Evolutionary conservation across 2,113 vertebrate genomes (phyloP).

Genomic region (Boulengeromyrus knoepffleri): DNA sequence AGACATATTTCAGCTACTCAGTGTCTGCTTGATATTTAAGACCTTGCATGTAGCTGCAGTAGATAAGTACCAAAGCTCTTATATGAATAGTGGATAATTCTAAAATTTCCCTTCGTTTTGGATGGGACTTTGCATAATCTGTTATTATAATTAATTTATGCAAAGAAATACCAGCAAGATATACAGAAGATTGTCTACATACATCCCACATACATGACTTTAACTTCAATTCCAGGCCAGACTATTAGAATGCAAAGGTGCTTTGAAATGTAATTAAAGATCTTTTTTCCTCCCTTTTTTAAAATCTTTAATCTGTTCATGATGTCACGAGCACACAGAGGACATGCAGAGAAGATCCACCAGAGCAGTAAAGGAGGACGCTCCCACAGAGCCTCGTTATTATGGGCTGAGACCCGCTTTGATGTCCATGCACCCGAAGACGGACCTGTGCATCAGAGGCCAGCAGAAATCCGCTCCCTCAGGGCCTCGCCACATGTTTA

Average conservation of each 20-base stretch:
- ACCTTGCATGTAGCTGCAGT: not conserved
- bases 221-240: constrained; percentile 6
- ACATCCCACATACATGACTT: not conserved
- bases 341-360: not conserved
- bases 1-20: not conserved
- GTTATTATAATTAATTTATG: not conserved
- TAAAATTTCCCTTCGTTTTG: not conserved
- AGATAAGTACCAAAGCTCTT: not conserved
- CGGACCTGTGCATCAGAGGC: not conserved
- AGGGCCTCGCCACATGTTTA: not conserved
- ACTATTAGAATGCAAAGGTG: constrained; percentile 19
- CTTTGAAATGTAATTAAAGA: constrained; percentile 4
- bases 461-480: not conserved
- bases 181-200: not conserved
- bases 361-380: not conserved
- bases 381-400: not conserved
- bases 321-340: not conserved
- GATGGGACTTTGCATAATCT: not conserved
- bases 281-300: not conserved
- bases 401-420: not conserved
- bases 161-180: not conserved
- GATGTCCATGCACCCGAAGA: constrained; percentile 10
- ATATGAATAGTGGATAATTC: not conserved
- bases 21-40: not conserved
- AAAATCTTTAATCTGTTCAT: constrained; percentile 22